These are phyloP conservation scores for Myiotriccus ornatus DNA, from an alignment of 2,797 vertebrate species.

Conservation along the genomic window DNA sequence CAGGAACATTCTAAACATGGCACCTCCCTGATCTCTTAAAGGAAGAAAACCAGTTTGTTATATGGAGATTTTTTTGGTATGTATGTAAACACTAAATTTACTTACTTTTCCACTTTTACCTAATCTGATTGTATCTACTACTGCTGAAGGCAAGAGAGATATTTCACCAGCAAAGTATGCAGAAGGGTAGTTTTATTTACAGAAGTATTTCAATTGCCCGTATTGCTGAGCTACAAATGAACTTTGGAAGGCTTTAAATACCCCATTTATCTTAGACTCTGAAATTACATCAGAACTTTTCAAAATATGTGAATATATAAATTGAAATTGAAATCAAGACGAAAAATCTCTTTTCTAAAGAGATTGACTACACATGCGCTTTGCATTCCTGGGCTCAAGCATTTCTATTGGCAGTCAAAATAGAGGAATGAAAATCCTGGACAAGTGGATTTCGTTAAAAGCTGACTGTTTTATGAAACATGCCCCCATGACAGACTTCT, in stretches of 20 bases:
- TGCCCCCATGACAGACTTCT: background rate
- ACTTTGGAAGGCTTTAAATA: background rate
- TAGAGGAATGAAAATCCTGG: background rate
- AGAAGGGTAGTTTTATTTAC: background rate
- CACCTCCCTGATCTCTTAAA: background rate
- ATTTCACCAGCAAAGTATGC: background rate
- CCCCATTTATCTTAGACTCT: background rate
- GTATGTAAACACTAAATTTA: background rate
- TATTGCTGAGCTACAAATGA: background rate
- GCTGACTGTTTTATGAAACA: background rate
- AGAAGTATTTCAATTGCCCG: background rate
- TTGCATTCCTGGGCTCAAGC: background rate
- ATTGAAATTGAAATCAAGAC: background rate
- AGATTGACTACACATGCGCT: background rate
- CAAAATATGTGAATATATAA: background rate
- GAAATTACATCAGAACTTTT: background rate
- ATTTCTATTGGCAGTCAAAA: background rate
- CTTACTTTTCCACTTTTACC: background rate
- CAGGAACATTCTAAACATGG: background rate
- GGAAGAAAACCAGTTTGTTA: background rate
- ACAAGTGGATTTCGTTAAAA: background rate
- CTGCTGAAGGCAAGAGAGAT: background rate
- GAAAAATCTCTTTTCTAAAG: background rate
- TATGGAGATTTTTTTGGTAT: background rate
- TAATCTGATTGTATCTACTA: background rate